Conservation (phyloP, 2,797 vertebrate species). For the Myripristis murdjan region DNA sequence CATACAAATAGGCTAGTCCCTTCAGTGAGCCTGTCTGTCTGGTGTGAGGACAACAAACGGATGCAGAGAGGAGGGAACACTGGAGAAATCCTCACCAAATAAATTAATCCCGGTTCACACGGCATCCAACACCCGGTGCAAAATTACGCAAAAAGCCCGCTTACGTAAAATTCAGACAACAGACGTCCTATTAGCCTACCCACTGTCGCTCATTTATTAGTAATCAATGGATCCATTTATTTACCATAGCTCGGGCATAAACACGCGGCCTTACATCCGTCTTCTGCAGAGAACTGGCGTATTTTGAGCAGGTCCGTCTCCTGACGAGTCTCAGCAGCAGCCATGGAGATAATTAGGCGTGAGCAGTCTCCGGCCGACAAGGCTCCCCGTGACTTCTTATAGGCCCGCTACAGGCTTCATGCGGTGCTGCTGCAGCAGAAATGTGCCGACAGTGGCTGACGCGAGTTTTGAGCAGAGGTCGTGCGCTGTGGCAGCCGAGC, state of each 20-base stretch:
- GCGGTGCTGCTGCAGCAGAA: constrained; percentile 30
- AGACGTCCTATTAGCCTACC: constrained; percentile 18
- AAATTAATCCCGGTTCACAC: constrained; percentile 69
- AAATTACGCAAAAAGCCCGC: constrained; percentile 65
- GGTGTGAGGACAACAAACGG: constrained; percentile 52
- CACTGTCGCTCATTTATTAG: background rate
- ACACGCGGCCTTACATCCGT: constrained; percentile 20
- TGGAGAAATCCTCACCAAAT: constrained; percentile 53
- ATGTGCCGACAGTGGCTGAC: constrained; percentile 44
- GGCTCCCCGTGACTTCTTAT: constrained; percentile 42
- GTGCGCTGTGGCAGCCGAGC: constrained; percentile 22
- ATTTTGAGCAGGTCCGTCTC: constrained; percentile 63
- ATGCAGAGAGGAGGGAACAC: constrained; percentile 54
- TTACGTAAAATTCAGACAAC: constrained; percentile 71
- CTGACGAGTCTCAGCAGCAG: constrained; percentile 69
- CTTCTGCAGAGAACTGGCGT: constrained; percentile 56
- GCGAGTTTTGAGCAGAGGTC: constrained; percentile 22
- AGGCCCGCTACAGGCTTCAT: constrained; percentile 42
- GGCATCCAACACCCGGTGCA: constrained; percentile 52
- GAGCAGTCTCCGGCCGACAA: constrained; percentile 51
- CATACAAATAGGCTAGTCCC: constrained; percentile 31
- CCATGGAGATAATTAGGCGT: constrained; percentile 59
- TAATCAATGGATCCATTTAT: constrained; percentile 21
- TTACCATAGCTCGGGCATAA: constrained; percentile 1
- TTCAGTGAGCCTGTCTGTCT: constrained; percentile 44